phyloP scores from a whole-genome alignment of 1,140 invertebrate species.

The Teleogryllus occipitalis region DNA sequence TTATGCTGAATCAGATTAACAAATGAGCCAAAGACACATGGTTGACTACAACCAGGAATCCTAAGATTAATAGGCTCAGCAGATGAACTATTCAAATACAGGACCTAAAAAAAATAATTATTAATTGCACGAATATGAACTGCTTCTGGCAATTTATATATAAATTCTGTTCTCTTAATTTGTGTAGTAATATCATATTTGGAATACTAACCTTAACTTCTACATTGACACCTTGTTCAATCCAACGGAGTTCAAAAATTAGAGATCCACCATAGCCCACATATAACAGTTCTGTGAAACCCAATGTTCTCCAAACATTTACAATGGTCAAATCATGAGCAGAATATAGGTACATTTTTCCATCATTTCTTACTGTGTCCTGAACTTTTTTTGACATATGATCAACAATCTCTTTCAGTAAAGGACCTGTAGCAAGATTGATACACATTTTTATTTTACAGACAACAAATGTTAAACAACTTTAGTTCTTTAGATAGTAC shows the following conservation, averaged over 20 bases:
- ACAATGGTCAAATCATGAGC: conserved; percentile 69
- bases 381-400: conserved; percentile 33
- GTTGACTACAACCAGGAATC: not conserved
- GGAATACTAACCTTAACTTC: not conserved
- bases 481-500: not conserved
- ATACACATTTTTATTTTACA: no score
- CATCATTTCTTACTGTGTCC: conserved; percentile 32
- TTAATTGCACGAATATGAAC: no score
- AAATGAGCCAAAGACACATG: not conserved
- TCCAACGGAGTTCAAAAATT: conserved; percentile 48
- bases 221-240: not conserved
- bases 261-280: conserved; percentile 62
- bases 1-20: not conserved
- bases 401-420: conserved; percentile 37
- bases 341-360: conserved; percentile 53
- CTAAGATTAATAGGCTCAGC: not conserved
- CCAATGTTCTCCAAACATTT: conserved; percentile 55
- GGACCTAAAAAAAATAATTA: not conserved
- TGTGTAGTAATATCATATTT: not conserved
- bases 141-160: not conserved
- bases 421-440: conserved; percentile 31
- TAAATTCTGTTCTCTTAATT: not conserved
- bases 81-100: not conserved
- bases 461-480: not conserved
- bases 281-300: conserved; percentile 50